Evolutionary conservation across 2,113 vertebrate species (phyloP), one percentile per base, ranked within the genome.

Genomic region (Phyllopteryx taeniolatus): DNA sequence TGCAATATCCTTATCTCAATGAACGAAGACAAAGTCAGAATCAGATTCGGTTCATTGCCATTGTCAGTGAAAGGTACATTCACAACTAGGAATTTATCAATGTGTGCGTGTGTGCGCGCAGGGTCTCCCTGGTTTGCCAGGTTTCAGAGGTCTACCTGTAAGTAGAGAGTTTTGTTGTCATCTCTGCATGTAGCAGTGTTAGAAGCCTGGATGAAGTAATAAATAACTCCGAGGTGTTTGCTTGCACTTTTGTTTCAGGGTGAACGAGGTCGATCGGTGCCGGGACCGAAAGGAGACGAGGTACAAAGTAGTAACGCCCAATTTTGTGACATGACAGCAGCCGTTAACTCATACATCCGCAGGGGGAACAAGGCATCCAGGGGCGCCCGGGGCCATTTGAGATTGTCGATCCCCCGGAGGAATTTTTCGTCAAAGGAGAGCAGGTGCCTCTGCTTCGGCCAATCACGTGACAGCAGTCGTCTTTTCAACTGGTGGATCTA

Each of bases 331-430:
- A 20, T 31, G 64, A 71, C 49, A 3, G 5, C 20, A 35, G 14
- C 20, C 35, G 42, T 67, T 44, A 33, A 61, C 31, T 8, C 12
- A 6, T 80, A 85, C 1, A 2, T 67, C 80, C 57, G 68, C 77
- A 90, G 90, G 92, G 93, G 57, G 79, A 85, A 0, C 79, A 83
- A 35, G 93, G 93, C 3, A 44, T 22, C 3, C 83, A 88, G 74
- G 93, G 93, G 14, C 90, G 83, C 0, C 88, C 90, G 0, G 91
- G 91, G 11, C 91, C 89, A 0, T 91, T 86, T 62, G 93, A 93
- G 71, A 67, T 77, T 3, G 80, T 93, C 0, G 87, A 92, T 19
- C 87, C 86, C 61, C 91, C 90, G 33, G 91, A 92, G 46, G 89
- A 92, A 19, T 80, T 76, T 10, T 91, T 86, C 62, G 62, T 82